These are phyloP conservation scores for Microplitis manilae DNA, from an alignment of 2,888 invertebrate genomes.

Conservation along the genomic window DNA sequence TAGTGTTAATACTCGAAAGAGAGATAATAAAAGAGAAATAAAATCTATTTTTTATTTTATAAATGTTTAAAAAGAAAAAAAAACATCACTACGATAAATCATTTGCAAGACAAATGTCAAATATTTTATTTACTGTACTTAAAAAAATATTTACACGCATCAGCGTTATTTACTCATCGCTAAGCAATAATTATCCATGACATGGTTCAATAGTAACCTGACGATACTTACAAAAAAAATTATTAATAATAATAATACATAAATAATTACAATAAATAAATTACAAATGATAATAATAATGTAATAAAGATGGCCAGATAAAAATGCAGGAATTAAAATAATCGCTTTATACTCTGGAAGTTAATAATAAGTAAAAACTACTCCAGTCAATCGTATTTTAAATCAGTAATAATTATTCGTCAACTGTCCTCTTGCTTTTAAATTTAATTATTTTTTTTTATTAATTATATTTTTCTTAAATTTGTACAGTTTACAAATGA, in stretches of 20 bases:
- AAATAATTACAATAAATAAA: not conserved
- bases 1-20: constrained; percentile 16
- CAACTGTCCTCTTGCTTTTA: constrained; percentile 17
- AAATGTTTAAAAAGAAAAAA: not conserved
- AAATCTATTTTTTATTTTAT: constrained; percentile 17
- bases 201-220: constrained; percentile 15
- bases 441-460: constrained; percentile 11
- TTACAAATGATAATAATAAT: constrained; percentile 14
- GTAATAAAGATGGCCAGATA: constrained; percentile 27
- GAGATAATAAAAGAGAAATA: constrained; percentile 14
- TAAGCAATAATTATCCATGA: constrained; percentile 31
- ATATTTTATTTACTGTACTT: constrained; percentile 32
- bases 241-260: constrained; percentile 12
- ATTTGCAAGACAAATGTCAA: constrained; percentile 31
- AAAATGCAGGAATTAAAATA: constrained; percentile 29
- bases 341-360: constrained; percentile 22
- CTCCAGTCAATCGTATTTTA: constrained; percentile 27
- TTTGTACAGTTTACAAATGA: constrained; percentile 64
- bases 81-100: constrained; percentile 30
- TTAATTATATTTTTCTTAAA: constrained; percentile 30
- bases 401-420: not conserved
- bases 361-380: constrained; percentile 51
- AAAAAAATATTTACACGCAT: constrained; percentile 13
- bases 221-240: constrained; percentile 1
- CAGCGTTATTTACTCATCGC: not conserved